Base-by-base conservation (phyloP, 2,888 invertebrate genomes). In the Bombylius major region DNA sequence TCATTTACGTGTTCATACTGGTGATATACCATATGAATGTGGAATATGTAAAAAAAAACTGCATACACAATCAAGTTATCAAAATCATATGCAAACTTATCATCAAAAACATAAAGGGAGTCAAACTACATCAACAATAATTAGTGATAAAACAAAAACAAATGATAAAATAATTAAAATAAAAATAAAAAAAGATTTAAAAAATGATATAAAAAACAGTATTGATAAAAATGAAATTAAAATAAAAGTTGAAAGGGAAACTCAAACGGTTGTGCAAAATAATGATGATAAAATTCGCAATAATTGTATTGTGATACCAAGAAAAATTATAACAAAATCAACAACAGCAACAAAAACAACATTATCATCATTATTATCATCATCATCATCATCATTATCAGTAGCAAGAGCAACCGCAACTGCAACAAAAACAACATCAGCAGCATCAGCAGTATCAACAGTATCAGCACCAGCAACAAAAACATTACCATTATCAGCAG, bases 21-120 rank as follows among this genome's bases (percentile, higher is more conserved):
- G 73, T 3, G 72, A 72, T 45, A 71, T 71, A 60, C 73, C 73
- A 44, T 72, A 70, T 48, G 72, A 72, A 64, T 73, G 73, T 58
- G 71, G 70, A 50, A 64, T 71, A 53, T 73, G 73, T 59, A 69
- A 70, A 56, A 71, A 71, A 62, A 72, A 72, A 62, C 63, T 73
- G 56, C 71, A 72, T 53, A 73, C 73, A 36, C 71, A 72, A 51
- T 70, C 72, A 31, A 72, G 72, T 57, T 65, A 72, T 60, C 70
- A 72, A 60, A 71, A 72, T 11, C 73, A 73, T 56, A 68, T 73
- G 68, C 71, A 72, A 60, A 71, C 70, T 54, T 23, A 23, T 23
- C 73, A 73, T 66, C 64, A 72, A 58, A 64, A 69, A 46, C 70
- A 70, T 64, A 70, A 71, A 61, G 65, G 11, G 3, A 42, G 39